A percentile compares a stretch with the other conserved stretches of the same genome.
These are phyloP conservation scores for Calyptomena viridis DNA, from an alignment of 2,113 vertebrate genomes.

Conservation along the genomic window DNA sequence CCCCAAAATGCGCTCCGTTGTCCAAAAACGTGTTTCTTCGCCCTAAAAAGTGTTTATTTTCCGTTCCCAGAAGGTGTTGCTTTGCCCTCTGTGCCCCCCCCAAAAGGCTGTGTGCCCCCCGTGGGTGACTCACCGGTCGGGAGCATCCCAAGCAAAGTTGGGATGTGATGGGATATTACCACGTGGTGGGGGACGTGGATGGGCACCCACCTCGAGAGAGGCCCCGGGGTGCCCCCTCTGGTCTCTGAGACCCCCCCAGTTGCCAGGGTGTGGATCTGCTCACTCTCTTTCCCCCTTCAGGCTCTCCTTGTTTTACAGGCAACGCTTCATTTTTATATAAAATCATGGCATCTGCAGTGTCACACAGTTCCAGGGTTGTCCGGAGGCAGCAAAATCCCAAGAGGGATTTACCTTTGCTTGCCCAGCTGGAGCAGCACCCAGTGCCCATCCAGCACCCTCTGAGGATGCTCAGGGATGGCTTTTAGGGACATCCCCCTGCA, in stretches of 20 bases:
- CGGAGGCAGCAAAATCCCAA: neutral
- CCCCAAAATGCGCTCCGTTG: neutral
- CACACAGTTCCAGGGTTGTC: neutral
- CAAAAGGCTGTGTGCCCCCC: neutral
- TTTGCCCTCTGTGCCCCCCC: neutral
- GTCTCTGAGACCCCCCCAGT: neutral
- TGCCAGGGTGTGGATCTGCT: neutral
- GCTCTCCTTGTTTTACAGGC: neutral
- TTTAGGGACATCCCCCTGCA: fast-evolving
- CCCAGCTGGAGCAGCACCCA: neutral
- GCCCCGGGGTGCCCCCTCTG: neutral
- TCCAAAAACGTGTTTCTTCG: neutral
- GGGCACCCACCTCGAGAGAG: neutral
- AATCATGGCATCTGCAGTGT: neutral
- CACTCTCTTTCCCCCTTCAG: neutral
- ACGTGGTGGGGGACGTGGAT: neutral
- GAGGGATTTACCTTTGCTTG: neutral
- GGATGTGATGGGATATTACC: neutral
- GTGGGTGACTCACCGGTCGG: neutral
- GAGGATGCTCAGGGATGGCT: neutral
- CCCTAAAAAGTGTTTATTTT: neutral
- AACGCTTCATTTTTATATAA: neutral
- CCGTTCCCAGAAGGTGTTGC: neutral
- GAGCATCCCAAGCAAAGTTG: neutral
- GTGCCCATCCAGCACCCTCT: neutral